Percentiles rank a stretch among this genome's conserved stretches.
phyloP scores from a whole-genome alignment of 2,113 vertebrate species.

The Actenoides lindsayi region DNA sequence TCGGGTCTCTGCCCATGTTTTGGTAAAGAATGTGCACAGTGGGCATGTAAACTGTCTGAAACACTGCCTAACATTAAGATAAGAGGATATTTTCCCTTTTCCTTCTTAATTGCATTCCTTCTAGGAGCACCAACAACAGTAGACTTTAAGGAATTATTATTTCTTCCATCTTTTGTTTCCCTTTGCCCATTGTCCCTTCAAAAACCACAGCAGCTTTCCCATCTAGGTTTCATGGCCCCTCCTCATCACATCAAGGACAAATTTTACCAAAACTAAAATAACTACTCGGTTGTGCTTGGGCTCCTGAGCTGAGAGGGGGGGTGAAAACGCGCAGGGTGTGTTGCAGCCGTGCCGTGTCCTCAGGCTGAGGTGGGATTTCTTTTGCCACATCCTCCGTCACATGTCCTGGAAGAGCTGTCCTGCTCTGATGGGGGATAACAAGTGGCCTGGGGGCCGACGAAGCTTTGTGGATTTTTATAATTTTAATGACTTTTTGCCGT shows the following conservation, averaged over 20 bases:
- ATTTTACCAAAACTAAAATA: not conserved
- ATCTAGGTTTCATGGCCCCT: not conserved
- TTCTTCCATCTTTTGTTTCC: not conserved
- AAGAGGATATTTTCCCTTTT: not conserved
- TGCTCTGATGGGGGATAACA: not conserved
- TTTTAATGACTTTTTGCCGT: not conserved
- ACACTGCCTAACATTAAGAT: not conserved
- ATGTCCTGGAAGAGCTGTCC: accelerated
- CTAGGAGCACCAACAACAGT: not conserved
- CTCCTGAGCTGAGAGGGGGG: not conserved
- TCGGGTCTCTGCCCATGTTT: not conserved
- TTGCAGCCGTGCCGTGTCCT: accelerated
- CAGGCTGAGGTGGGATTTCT: not conserved
- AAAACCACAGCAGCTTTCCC: not conserved
- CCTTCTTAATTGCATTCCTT: not conserved
- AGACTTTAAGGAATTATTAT: not conserved
- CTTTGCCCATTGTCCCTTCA: not conserved
- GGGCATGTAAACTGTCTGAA: not conserved
- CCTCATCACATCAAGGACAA: not conserved
- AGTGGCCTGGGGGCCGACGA: accelerated
- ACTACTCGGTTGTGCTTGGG: not conserved
- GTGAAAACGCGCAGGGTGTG: not conserved
- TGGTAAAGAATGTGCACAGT: not conserved
- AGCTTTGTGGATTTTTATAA: not conserved
- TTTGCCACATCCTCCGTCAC: not conserved